A percentile compares a stretch with the other conserved stretches of the same genome.
Evolutionary conservation across 2,888 invertebrate genomes (phyloP).

Genomic region (Coenonympha glycerion): DNA sequence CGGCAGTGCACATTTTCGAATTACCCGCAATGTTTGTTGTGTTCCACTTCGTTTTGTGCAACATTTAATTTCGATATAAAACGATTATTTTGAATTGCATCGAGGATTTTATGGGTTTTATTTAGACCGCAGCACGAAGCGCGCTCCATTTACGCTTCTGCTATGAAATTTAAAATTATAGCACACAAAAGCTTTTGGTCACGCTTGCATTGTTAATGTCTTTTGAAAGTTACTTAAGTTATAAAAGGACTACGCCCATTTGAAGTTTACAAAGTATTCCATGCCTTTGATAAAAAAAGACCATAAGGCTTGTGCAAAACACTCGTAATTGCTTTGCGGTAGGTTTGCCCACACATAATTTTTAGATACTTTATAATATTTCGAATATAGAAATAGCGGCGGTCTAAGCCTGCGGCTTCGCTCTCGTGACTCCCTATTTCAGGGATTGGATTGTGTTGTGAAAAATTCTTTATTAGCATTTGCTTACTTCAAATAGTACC

Average conservation of each 20-base stretch:
- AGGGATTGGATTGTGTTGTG: too few relatives aligned
- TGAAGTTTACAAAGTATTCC: conserved; percentile 11
- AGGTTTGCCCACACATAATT: too few relatives aligned
- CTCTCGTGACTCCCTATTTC: too few relatives aligned
- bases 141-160: conserved; percentile 16
- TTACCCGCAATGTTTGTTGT: too few relatives aligned
- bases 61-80: conserved; percentile 4
- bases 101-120: conserved; percentile 8
- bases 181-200: conserved; percentile 17
- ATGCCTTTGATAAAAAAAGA: neutral
- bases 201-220: conserved; percentile 19
- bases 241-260: conserved; percentile 19
- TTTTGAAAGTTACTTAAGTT: conserved; percentile 18
- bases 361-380: too few relatives aligned
- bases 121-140: conserved; percentile 9
- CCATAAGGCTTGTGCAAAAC: too few relatives aligned
- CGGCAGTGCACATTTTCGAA: too few relatives aligned
- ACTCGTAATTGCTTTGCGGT: neutral
- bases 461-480: too few relatives aligned
- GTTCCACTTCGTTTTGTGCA: neutral
- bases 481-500: too few relatives aligned
- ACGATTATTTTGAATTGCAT: conserved; percentile 7
- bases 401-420: too few relatives aligned
- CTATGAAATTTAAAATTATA: conserved; percentile 21
- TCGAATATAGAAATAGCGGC: too few relatives aligned